A percentile compares a stretch with the other conserved stretches of the same genome.
Evolutionary conservation across 1,140 invertebrate genomes (phyloP).

Genomic region (Aleiodes sp.): DNA sequence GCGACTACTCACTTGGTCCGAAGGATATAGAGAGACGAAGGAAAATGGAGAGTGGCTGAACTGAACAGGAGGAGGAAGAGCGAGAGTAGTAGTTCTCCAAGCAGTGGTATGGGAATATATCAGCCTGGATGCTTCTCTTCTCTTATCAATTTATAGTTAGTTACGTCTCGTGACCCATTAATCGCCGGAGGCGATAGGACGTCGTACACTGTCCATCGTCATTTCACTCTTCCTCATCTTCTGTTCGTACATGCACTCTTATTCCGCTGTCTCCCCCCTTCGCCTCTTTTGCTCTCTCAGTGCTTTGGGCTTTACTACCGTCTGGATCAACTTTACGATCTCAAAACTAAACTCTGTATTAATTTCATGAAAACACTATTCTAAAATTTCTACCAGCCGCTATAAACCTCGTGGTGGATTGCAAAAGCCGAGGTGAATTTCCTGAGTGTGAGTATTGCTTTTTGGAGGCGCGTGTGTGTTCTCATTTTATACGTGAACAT

Average conservation of each 20-base stretch:
- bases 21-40: slow-evolving; percentile 12
- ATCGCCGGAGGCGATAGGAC: slow-evolving; percentile 45
- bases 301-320: slow-evolving; percentile 48
- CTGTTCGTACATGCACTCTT: no score
- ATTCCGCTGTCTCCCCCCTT: no score
- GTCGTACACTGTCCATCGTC: slow-evolving; percentile 47
- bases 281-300: no score
- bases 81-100: background rate
- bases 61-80: background rate
- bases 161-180: slow-evolving; percentile 54
- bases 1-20: slow-evolving; percentile 4
- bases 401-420: background rate
- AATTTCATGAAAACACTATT: slow-evolving; percentile 57
- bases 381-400: slow-evolving; percentile 41
- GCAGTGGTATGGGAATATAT: background rate
- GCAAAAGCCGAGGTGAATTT: background rate
- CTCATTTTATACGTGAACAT: no score
- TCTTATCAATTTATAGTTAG: slow-evolving; percentile 56
- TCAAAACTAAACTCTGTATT: slow-evolving; percentile 59
- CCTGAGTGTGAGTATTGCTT: background rate
- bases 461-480: background rate
- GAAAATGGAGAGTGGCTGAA: background rate
- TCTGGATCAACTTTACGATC: slow-evolving; percentile 57
- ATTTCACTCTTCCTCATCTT: slow-evolving; percentile 52
- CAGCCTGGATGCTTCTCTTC: slow-evolving; percentile 25